A percentile compares a stretch with the other conserved stretches of the same genome.
Conservation (phyloP, 35 echinoderm and acorn worm genomes). For the Acanthaster planci region DNA sequence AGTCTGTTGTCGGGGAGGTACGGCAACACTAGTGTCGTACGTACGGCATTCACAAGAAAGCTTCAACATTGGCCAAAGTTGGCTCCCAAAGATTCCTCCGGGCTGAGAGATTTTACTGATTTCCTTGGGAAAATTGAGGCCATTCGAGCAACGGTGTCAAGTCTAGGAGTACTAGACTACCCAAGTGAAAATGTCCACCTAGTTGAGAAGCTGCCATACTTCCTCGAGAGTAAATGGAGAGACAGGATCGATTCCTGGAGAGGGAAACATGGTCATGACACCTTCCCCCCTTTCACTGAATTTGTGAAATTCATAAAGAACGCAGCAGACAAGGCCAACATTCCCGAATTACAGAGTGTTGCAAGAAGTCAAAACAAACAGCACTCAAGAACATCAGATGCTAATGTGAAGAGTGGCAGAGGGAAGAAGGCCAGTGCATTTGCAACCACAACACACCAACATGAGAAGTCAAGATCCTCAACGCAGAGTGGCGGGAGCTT, state of each 20-base stretch:
- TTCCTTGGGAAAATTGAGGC: constrained; percentile 35
- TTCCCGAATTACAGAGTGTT: constrained; percentile 24
- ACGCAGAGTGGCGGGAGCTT: constrained; percentile 6
- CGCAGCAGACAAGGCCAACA: constrained; percentile 39
- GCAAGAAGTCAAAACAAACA: neutral
- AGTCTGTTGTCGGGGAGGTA: constrained; percentile 28
- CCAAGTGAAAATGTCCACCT: too few species aligned
- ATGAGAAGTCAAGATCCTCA: neutral
- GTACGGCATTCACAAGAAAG: constrained; percentile 22
- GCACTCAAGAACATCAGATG: neutral
- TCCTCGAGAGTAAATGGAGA: too few species aligned
- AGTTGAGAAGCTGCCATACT: too few species aligned
- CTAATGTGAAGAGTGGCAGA: neutral
- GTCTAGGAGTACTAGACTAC: too few species aligned
- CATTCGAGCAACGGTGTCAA: too few species aligned
- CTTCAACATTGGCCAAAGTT: constrained; percentile 35
- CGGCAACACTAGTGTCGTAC: constrained; percentile 32
- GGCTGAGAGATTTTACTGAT: constrained; percentile 35
- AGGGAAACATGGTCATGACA: too few species aligned
- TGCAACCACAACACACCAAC: neutral
- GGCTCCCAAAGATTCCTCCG: neutral
- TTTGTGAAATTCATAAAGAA: too few species aligned
- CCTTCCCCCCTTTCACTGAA: too few species aligned
- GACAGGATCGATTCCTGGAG: too few species aligned
- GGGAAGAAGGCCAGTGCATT: neutral